Percentiles rank a stretch among this genome's conserved stretches.
Evolutionary conservation across 2,888 invertebrate species (phyloP).

Genomic region (Operophtera brumata): DNA sequence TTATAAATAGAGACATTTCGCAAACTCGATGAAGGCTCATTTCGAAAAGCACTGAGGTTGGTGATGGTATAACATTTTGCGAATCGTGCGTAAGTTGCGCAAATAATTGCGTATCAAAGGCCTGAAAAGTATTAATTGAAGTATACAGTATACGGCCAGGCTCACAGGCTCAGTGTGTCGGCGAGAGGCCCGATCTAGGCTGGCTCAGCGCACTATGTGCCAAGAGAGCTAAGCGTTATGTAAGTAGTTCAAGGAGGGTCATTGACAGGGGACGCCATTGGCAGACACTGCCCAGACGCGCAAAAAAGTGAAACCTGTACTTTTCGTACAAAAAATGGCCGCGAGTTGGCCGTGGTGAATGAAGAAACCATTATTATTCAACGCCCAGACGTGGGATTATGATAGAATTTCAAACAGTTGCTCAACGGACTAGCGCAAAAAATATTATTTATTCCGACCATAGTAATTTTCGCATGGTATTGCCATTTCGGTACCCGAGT

Average conservation of each 20-base stretch:
- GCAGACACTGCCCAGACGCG: slow-evolving; percentile 73
- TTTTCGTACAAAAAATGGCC: slow-evolving; percentile 52
- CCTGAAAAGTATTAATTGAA: neutral
- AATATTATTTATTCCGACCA: neutral
- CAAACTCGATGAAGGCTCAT: neutral
- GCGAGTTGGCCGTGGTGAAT: slow-evolving; percentile 32
- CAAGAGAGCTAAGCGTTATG: slow-evolving; percentile 51
- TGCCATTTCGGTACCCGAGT: too few relatives aligned
- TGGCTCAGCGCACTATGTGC: slow-evolving; percentile 28
- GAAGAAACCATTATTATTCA: slow-evolving; percentile 35
- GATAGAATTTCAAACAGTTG: slow-evolving; percentile 16
- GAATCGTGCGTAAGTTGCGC: slow-evolving; percentile 11
- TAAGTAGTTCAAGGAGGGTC: slow-evolving; percentile 78
- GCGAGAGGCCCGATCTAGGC: slow-evolving; percentile 42
- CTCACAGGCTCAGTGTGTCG: neutral
- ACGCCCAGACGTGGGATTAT: slow-evolving; percentile 13
- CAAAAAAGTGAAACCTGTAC: slow-evolving; percentile 76
- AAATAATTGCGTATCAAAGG: slow-evolving; percentile 9
- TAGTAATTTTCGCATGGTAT: too few relatives aligned
- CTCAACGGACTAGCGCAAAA: neutral
- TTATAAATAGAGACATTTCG: neutral
- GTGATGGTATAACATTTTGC: slow-evolving; percentile 13
- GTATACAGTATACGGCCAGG: neutral
- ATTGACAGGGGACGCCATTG: slow-evolving; percentile 58
- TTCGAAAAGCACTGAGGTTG: slow-evolving; percentile 27